phyloP scores from a whole-genome alignment of 2,113 vertebrate genomes.

The Lathamus discolor region DNA sequence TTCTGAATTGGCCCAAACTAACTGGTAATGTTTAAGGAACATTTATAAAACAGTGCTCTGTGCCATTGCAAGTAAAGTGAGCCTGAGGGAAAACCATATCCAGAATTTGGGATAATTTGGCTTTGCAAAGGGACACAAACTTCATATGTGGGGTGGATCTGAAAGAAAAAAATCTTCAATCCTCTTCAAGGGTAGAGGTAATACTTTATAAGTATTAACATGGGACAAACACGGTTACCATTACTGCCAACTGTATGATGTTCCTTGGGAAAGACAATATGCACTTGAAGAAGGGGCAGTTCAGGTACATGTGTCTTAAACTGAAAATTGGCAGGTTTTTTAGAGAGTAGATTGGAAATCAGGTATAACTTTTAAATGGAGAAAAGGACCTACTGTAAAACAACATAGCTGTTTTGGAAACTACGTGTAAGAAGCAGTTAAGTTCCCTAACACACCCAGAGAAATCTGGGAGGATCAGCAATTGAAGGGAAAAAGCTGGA shows the following conservation, averaged over 20 bases:
- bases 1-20: background rate
- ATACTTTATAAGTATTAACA: background rate
- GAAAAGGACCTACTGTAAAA: background rate
- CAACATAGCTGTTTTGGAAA: background rate
- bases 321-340: background rate
- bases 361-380: background rate
- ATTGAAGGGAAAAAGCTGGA: background rate
- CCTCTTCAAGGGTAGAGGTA: background rate
- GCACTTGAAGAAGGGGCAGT: background rate
- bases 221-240: background rate
- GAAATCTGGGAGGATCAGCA: background rate
- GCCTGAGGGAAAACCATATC: background rate
- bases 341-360: background rate
- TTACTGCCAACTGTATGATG: background rate
- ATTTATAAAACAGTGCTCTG: background rate
- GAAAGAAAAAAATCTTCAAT: background rate
- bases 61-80: background rate
- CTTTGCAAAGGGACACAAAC: background rate
- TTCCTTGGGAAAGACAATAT: background rate
- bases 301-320: background rate
- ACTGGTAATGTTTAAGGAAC: background rate
- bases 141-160: background rate
- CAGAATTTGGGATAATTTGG: background rate
- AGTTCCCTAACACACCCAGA: background rate
- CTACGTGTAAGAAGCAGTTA: background rate